phyloP scores from a whole-genome alignment of 2,797 vertebrate genomes.

The Tenualosa ilisha region DNA sequence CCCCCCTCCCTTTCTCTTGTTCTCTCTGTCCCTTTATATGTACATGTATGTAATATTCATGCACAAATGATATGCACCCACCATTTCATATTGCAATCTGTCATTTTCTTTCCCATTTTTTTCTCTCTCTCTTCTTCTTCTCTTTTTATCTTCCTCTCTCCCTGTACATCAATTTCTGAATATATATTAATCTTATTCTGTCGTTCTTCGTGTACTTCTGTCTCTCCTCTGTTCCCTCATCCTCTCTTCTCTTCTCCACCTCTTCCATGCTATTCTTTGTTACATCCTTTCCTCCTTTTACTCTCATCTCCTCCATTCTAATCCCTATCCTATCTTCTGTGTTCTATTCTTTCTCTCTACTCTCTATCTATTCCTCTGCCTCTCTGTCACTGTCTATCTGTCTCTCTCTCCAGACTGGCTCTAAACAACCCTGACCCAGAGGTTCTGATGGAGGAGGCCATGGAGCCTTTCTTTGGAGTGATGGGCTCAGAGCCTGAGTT shows the following conservation, averaged over 20 bases:
- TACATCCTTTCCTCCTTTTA: neutral
- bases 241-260: neutral
- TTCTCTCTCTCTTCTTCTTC: neutral
- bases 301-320: neutral
- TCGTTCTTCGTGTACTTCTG: neutral
- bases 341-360: neutral
- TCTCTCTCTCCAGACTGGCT: conserved; percentile 55
- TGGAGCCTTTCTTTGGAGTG: conserved; percentile 83
- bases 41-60: no score
- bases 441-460: conserved; percentile 73
- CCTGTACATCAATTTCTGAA: neutral
- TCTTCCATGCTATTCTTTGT: neutral
- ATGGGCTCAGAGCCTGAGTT: conserved; percentile 70
- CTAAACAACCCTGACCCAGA: conserved; percentile 74
- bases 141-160: neutral
- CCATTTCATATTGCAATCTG: neutral
- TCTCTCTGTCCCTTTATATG: neutral
- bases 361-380: neutral
- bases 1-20: neutral
- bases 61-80: no score
- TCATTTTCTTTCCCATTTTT: neutral
- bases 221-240: neutral
- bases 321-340: neutral
- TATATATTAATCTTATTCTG: neutral
- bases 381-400: neutral